These are phyloP conservation scores for Brachyptera putata DNA, from an alignment of 2,888 invertebrate genomes.

Conservation along the genomic window DNA sequence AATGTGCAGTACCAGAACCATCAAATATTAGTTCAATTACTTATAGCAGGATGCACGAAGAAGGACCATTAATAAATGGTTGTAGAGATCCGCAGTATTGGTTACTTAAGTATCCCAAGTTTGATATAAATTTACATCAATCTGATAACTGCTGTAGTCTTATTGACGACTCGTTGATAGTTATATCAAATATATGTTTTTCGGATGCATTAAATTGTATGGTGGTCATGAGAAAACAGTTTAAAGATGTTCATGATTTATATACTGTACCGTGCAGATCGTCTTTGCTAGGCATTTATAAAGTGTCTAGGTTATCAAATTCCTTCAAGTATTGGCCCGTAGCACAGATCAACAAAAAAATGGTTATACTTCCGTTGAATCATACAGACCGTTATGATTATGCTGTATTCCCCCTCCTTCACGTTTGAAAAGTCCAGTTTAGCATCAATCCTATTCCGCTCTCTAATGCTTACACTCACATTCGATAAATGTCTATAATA, in stretches of 20 bases:
- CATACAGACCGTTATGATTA: no score
- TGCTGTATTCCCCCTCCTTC: no score
- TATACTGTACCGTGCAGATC: background rate
- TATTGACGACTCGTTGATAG: background rate
- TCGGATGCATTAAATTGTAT: background rate
- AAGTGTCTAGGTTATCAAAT: background rate
- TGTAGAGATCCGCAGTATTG: background rate
- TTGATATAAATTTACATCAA: background rate
- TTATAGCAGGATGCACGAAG: background rate
- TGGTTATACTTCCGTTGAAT: background rate
- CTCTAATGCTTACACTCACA: no score
- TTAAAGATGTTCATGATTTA: background rate
- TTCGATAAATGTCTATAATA: no score
- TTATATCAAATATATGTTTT: background rate
- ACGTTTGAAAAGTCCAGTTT: no score
- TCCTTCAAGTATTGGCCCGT: background rate
- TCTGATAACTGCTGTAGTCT: background rate
- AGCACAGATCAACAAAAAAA: background rate
- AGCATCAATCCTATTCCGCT: no score
- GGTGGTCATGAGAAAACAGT: background rate
- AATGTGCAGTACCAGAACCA: background rate
- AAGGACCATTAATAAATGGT: background rate
- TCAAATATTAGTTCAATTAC: no score
- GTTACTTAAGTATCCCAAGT: background rate
- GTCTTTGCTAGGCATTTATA: background rate